Evolutionary conservation across 2,113 vertebrate species (phyloP).

Genomic region (Oreochromis spilurus): DNA sequence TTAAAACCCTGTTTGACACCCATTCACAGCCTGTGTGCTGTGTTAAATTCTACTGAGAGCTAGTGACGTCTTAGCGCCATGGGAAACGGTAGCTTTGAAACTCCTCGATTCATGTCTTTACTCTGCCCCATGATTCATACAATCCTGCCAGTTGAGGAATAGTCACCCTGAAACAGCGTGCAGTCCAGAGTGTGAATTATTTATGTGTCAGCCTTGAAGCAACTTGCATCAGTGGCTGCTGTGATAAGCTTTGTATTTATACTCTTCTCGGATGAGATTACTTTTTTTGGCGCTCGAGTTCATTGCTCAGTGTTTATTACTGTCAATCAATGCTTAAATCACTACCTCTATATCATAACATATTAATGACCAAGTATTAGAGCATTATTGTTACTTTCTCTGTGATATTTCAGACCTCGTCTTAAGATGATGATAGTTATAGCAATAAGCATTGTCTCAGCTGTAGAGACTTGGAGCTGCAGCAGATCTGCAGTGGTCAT

Average conservation of each 20-base stretch:
- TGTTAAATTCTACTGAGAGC: slow-evolving; percentile 9
- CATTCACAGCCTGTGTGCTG: slow-evolving; percentile 12
- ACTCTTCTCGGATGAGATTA: slow-evolving; percentile 26
- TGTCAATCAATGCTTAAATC: slow-evolving; percentile 62
- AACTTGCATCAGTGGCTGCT: slow-evolving; percentile 17
- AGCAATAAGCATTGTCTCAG: slow-evolving; percentile 47
- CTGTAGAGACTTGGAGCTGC: neutral
- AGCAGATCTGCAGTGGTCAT: slow-evolving; percentile 23
- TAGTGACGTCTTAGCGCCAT: neutral
- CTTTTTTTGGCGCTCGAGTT: neutral
- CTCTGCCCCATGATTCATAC: neutral
- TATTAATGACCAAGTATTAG: slow-evolving; percentile 60
- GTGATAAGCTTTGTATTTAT: slow-evolving; percentile 61
- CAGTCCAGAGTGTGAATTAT: slow-evolving; percentile 25
- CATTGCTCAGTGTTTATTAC: slow-evolving; percentile 50
- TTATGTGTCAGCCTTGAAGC: slow-evolving; percentile 10
- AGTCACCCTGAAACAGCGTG: neutral
- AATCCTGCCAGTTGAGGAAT: neutral
- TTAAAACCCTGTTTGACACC: slow-evolving; percentile 14
- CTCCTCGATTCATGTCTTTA: neutral
- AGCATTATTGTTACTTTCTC: slow-evolving; percentile 43
- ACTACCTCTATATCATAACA: slow-evolving; percentile 66
- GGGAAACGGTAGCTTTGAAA: slow-evolving; percentile 27
- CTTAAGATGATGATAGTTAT: slow-evolving; percentile 2
- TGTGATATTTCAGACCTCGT: slow-evolving; percentile 33